Conservation (phyloP, 1,140 invertebrate species). For the Octopus sinensis region DNA sequence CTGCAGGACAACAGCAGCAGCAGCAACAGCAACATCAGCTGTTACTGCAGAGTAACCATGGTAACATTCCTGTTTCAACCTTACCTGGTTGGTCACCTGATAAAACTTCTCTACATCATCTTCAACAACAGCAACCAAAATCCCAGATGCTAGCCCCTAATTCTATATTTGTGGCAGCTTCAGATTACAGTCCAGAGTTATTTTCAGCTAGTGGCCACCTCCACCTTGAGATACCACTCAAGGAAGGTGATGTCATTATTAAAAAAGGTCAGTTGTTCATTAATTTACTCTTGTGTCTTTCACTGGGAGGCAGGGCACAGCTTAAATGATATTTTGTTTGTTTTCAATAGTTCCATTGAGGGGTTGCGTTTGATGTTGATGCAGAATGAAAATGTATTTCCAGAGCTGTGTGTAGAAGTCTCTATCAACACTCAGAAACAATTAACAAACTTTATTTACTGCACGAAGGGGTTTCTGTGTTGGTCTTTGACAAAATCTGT, state of each 20-base stretch:
- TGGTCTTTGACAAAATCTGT: too few relatives aligned
- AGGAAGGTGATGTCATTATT: slow-evolving; percentile 42
- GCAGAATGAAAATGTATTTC: too few relatives aligned
- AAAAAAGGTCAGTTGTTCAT: slow-evolving; percentile 36
- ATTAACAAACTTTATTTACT: too few relatives aligned
- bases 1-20: not conserved
- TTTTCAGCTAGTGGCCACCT: slow-evolving; percentile 41
- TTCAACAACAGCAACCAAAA: too few relatives aligned
- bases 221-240: slow-evolving; percentile 39
- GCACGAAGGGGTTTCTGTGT: too few relatives aligned
- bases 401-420: too few relatives aligned
- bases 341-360: too few relatives aligned
- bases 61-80: not conserved
- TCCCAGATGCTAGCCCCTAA: not conserved
- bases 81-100: not conserved
- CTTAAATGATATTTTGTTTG: too few relatives aligned
- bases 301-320: too few relatives aligned
- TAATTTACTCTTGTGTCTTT: not conserved
- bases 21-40: not conserved
- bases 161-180: slow-evolving; percentile 30
- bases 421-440: too few relatives aligned
- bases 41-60: not conserved
- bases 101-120: not conserved
- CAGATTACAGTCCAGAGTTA: slow-evolving; percentile 42
- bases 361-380: too few relatives aligned